Evolutionary conservation across 2,113 vertebrate species (phyloP), one percentile per base, ranked within the genome.

Genomic region (Sakesphorus luctuosus): DNA sequence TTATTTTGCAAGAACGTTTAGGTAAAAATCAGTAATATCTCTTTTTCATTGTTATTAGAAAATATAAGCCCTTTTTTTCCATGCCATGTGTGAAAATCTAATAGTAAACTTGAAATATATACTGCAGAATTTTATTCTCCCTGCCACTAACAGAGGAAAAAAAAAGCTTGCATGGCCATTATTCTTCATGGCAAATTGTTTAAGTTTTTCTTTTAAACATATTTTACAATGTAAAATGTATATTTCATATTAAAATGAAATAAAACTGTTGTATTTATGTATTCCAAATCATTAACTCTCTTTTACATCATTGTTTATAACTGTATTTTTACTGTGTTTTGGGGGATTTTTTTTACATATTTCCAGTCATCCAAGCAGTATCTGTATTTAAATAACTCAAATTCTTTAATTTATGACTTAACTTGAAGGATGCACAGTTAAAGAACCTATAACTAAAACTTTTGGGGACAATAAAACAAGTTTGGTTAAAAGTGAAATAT

Each of bases 61-160:
- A 87, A 69, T 28, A 56, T 3, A 33, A 28, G 3, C 1, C 2
- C 11, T 10, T 49, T 23, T 7, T 4, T 4, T 3, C 3, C 8
- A 5, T 24, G 2, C 12, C 0, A 0, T 24, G 3, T 53, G 9
- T 53, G 31, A 79, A 14, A 71, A 62, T 31, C 18, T 58, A 56
- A 23, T 43, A 18, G 68, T 76, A 91, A 89, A 40, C 14, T 14
- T 77, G 59, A 91, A 76, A 40, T 74, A 87, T 20, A 4, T 25
- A 68, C 59, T 56, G 6, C 8, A 65, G 52, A 73, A 66, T 58
- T 66, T 84, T 35, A 18, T 84, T 56, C 17, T 20, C 23, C 17
- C 6, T 69, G 23, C 5, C 61, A 62, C 43, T 63, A 28, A 58
- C 6, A 43, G 61, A 35, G 14, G 38, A 65, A 29, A 19, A 13